Evolutionary conservation across 2,797 vertebrate species (phyloP), one percentile per base, ranked within the genome.

Genomic region (Melanogrammus aeglefinus): DNA sequence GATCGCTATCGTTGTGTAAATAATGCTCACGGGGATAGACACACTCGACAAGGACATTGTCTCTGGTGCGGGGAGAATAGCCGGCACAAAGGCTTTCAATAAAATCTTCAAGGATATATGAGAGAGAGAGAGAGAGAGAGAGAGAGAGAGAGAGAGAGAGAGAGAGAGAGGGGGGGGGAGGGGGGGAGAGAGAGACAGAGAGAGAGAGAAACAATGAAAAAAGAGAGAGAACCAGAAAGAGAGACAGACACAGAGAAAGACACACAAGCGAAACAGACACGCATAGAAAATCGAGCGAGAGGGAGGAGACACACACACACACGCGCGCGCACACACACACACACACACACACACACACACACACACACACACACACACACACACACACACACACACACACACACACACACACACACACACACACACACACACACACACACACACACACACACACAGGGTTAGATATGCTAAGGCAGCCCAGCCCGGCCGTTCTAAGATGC

Each of bases 401-500:
- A 57, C 51, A 57, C 16, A 21, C 16, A 21, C 35, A 35, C 35
- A 35, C 35, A 47, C 12, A 47, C 12, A 47, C 12, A 47, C 12
- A 47, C 44, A 47, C 51, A 57, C 51, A 57, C 51, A 57, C 51
- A 57, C 51, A 57, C 51, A 57, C 51, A 57, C 14, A 51, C 14
- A 51, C 14, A 51, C 18, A 51, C 57, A 63, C 21, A 63, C 57
- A 63, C 21, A n/a, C 21, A 8, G 87, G 87, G 88, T 89, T 90
- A 88, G 89, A 88, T 86, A 89, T 84, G 83, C 86, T 85, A 86
- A 80, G 80, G 87, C 86, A 90, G 88, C 84, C 88, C 88, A 88
- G 91, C 84, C 91, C 94, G 92, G 83, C 94, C 87, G 86, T 92
- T 82, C 85, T 84, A 92, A 94, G 92, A 94, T 89, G 88, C 94